A percentile compares a stretch with the other conserved stretches of the same genome.
Evolutionary conservation across 2,888 invertebrate species (phyloP).

Genomic region (Cryptocephalus primarius): DNA sequence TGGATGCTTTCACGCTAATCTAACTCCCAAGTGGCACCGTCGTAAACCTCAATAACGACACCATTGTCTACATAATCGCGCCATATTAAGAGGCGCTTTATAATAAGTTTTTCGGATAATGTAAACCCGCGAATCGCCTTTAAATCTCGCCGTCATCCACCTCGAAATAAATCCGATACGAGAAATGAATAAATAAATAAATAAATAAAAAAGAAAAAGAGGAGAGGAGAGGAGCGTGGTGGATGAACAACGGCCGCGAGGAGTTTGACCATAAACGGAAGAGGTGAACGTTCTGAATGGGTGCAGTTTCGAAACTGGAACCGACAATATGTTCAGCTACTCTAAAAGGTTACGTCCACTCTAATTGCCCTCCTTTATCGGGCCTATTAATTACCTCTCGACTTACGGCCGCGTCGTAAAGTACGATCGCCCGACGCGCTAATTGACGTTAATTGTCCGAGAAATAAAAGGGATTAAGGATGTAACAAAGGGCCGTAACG

Average conservation of each 20-base stretch:
- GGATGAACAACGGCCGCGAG: neutral
- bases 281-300: slow-evolving; percentile 16
- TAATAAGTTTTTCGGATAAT: too few species aligned
- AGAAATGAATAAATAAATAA: neutral
- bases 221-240: too few species aligned
- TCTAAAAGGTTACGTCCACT: slow-evolving; percentile 20
- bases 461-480: too few species aligned
- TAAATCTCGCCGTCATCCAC: neutral
- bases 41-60: too few species aligned
- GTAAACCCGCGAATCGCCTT: neutral
- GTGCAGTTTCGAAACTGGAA: slow-evolving; percentile 14
- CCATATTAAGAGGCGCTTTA: too few species aligned
- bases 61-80: too few species aligned
- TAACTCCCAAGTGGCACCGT: too few species aligned
- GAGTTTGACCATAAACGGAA: slow-evolving; percentile 13
- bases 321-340: slow-evolving; percentile 16
- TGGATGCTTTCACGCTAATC: too few species aligned
- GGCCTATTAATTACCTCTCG: slow-evolving; percentile 18
- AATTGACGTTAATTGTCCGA: neutral
- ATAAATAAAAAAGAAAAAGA: too few species aligned
- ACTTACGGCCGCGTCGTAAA: slow-evolving; percentile 5
- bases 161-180: neutral
- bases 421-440: neutral
- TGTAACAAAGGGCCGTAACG: too few species aligned
- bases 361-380: slow-evolving; percentile 26